phyloP scores from a whole-genome alignment of 1,140 invertebrate genomes.

The Saccostrea cuccullata region DNA sequence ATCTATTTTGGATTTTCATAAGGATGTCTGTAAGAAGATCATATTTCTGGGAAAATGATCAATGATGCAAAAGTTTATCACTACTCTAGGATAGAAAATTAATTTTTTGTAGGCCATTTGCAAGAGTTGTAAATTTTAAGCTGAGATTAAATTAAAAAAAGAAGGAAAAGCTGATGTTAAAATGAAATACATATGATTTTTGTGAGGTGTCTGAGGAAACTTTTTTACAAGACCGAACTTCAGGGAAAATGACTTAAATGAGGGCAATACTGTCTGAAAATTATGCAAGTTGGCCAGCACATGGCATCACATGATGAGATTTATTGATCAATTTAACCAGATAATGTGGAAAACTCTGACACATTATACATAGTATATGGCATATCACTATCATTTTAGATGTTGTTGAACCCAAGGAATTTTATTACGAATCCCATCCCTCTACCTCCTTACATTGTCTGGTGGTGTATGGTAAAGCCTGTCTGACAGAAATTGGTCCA shows the following conservation, averaged over 20 bases:
- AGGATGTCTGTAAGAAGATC: too few species aligned
- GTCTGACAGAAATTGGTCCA: constrained; percentile 1
- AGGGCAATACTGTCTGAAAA: constrained; percentile 5
- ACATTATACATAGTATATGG: constrained; percentile 15
- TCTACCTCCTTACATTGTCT: not conserved
- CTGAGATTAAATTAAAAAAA: too few species aligned
- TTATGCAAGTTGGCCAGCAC: not conserved
- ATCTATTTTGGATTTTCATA: not conserved
- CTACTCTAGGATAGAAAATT: too few species aligned
- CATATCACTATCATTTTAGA: constrained; percentile 2
- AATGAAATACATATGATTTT: not conserved
- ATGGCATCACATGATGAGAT: constrained; percentile 17
- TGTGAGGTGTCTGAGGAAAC: not conserved
- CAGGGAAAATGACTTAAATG: not conserved
- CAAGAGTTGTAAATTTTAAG: too few species aligned
- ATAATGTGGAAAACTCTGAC: not conserved
- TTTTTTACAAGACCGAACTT: not conserved
- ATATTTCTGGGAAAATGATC: too few species aligned
- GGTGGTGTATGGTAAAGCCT: not conserved
- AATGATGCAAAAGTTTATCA: too few species aligned
- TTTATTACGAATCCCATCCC: constrained; percentile 6
- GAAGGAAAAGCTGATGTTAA: too few species aligned
- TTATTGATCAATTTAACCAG: constrained; percentile 20
- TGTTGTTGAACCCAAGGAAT: not conserved
- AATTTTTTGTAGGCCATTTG: too few species aligned